A percentile compares a stretch with the other conserved stretches of the same genome.
Evolutionary conservation across 2,797 vertebrate species (phyloP).

Genomic region (Xenopus petersii): DNA sequence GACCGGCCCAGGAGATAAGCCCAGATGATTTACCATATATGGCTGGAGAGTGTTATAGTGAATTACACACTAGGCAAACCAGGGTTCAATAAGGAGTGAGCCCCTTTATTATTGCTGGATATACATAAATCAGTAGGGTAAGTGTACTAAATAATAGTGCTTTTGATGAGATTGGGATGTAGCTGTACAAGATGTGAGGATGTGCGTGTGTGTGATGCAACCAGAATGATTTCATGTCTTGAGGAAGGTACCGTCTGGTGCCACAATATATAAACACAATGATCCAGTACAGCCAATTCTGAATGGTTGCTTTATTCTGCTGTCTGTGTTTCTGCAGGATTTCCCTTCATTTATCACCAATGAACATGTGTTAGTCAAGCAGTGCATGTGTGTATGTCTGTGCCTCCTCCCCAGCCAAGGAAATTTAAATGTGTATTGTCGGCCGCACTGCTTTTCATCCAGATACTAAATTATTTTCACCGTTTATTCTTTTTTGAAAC

Average conservation of each 20-base stretch:
- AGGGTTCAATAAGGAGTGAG: too few relatives aligned
- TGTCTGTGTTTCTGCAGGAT: background rate
- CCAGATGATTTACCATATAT: conserved; percentile 26
- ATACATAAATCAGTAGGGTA: background rate
- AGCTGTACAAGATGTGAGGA: background rate
- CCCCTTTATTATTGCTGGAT: background rate
- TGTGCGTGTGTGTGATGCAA: background rate
- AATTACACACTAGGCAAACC: background rate
- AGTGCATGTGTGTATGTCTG: too few relatives aligned
- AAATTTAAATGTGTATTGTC: too few relatives aligned
- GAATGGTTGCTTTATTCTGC: background rate
- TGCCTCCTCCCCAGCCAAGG: too few relatives aligned
- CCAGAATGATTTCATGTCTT: background rate
- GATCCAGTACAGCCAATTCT: background rate
- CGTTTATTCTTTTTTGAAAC: too few relatives aligned
- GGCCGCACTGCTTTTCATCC: too few relatives aligned
- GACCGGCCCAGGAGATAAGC: conserved; percentile 9
- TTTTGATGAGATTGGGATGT: background rate
- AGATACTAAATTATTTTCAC: too few relatives aligned
- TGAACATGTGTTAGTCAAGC: too few relatives aligned
- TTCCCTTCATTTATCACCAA: too few relatives aligned
- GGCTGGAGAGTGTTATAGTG: conserved; percentile 1
- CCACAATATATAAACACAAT: background rate
- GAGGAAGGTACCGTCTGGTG: background rate
- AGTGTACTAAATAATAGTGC: background rate